Evolutionary conservation across 2,113 vertebrate genomes (phyloP).

Genomic region (Mustelus asterias): DNA sequence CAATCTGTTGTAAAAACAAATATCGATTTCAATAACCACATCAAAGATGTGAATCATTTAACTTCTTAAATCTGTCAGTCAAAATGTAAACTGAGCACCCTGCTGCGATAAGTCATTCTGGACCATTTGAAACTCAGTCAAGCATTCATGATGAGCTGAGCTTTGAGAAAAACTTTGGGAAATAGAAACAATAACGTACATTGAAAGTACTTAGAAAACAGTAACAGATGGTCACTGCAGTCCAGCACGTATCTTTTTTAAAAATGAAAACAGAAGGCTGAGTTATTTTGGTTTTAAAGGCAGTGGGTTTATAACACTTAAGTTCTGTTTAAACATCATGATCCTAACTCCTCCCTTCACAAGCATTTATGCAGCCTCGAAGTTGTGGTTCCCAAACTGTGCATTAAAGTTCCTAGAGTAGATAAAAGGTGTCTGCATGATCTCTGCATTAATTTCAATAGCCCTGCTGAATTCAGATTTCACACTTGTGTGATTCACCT

Average conservation of each 20-base stretch:
- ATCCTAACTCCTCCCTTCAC: background rate
- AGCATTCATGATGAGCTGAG: background rate
- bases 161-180: background rate
- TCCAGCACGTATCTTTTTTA: background rate
- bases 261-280: background rate
- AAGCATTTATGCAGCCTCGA: background rate
- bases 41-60: background rate
- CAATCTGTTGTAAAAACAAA: background rate
- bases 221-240: background rate
- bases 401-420: background rate
- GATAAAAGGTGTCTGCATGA: background rate
- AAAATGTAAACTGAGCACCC: no score
- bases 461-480: background rate
- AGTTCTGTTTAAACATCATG: background rate
- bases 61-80: background rate
- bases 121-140: background rate
- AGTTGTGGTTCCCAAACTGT: background rate
- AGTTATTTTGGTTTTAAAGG: background rate
- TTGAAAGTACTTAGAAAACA: background rate
- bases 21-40: background rate
- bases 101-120: background rate
- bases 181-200: background rate
- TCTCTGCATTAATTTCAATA: background rate
- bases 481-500: background rate
- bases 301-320: background rate